Base-by-base conservation (phyloP, 2,113 vertebrate genomes). In the Eupsittula cactorum region DNA sequence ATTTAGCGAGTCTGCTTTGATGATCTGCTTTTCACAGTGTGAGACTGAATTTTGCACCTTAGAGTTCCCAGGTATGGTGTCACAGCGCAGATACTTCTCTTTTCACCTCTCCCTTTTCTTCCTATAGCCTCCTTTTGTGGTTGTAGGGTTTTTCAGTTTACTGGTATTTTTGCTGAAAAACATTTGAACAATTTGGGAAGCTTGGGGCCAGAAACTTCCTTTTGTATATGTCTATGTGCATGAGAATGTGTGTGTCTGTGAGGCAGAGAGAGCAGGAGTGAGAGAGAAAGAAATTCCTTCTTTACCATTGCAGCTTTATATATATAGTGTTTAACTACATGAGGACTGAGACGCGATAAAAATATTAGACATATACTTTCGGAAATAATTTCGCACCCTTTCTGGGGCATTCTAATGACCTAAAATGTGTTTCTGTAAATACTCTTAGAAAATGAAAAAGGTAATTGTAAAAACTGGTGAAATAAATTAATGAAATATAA, bases 1-100 rank as follows among this genome's bases (percentile, higher is more conserved):
- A 92, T 94, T 95, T 86, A 92, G 65, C n/a, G 2, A 88, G 65
- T 62, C 77, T 90, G 88, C 92, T 95, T 67, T 35, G 79, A 88
- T 94, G 76, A 81, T 86, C 88, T 92, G 88, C 82, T 90, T 92
- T 90, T 96, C 71, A 57, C 92, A 88, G 79, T 44, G 60, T 90
- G 93, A 96, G 86, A 41, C 85, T 83, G 10, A 57, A 24, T 78
- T 86, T 96, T 95, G 64, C 82, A 70, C 86, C 77, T 73, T 33
- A 39, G 80, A 57, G 53, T 93, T 96, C 76, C 73, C 82, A 94
- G 90, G 92, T 96, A 83, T 3, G 5, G 82, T 85, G 88, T 86
- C 71, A 83, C 85, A 39, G 44, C 0, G 1, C 73, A 88, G 83
- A 78, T 78, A 62, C 21, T 76, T 82, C 60, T 86, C 85, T 82